Evolutionary conservation across 1,140 invertebrate species (phyloP).

Genomic region (Drosophila pseudoobscura): DNA sequence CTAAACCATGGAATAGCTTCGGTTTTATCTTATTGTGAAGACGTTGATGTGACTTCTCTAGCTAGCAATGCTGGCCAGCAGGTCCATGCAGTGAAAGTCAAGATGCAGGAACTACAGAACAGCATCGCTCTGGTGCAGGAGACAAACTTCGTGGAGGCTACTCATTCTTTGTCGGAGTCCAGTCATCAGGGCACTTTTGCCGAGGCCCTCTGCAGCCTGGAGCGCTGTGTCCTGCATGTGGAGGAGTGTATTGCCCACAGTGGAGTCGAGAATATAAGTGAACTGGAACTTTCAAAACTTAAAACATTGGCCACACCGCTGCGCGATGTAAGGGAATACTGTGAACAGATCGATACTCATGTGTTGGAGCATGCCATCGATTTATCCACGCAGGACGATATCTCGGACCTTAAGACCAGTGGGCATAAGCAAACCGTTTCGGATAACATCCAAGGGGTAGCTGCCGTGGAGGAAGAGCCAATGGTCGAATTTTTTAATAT

Average conservation of each 20-base stretch:
- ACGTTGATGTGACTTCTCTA: constrained; percentile 54
- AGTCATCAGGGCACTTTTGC: constrained; percentile 67
- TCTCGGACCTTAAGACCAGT: constrained; percentile 76
- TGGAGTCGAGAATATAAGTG: constrained; percentile 52
- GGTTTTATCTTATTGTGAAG: constrained; percentile 63
- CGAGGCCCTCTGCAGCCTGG: constrained; percentile 68
- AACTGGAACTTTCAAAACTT: constrained; percentile 59
- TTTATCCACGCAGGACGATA: constrained; percentile 68
- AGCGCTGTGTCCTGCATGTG: constrained; percentile 69
- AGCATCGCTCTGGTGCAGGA: constrained; percentile 66
- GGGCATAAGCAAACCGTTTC: constrained; percentile 82
- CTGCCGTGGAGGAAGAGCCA: constrained; percentile 12
- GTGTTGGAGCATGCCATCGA: constrained; percentile 65
- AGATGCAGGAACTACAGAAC: constrained; percentile 63
- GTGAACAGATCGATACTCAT: constrained; percentile 63
- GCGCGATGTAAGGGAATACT: constrained; percentile 62
- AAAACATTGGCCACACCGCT: constrained; percentile 66
- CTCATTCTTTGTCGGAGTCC: constrained; percentile 52
- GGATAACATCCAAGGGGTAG: constrained; percentile 63
- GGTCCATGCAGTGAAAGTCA: constrained; percentile 67
- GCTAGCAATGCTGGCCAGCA: constrained; percentile 39
- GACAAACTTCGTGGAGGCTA: constrained; percentile 40
- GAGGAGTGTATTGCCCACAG: constrained; percentile 70
- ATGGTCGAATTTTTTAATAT: constrained; percentile 58
- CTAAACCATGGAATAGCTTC: constrained; percentile 68